Evolutionary conservation across 2,113 vertebrate species (phyloP), one percentile per base, ranked within the genome.

Genomic region (Antigone vipio): DNA sequence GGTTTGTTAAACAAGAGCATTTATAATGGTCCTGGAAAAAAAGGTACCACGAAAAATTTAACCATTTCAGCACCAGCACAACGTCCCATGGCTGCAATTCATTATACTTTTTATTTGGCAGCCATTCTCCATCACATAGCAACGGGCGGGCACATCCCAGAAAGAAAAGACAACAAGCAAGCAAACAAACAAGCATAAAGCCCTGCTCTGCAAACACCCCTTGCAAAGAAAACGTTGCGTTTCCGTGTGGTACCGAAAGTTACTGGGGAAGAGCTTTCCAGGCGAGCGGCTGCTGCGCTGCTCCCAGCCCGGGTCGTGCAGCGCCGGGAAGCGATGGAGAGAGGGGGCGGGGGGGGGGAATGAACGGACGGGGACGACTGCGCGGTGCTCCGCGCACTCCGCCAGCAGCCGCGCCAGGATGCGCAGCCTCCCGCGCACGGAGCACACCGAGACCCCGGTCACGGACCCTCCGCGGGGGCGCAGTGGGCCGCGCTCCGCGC

Each of bases 1-100:
- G 60, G 42, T 81, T 92, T 95, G 80, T 90, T 91, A 92, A 96
- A 94, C 66, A 74, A 60, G 60, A 89, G 59, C 63, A 73, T 88
- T 78, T 88, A 80, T 47, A 94, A 68, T 29, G 35, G 74, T 18
- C 18, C 59, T 77, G 64, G 30, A 69, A 60, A 79, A 73, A 73
- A 30, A 59, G 72, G 27, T 63, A 76, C 45, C 45, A 44, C 12
- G 16, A n/a, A 67, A 71, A 58, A 27, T 18, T 93, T 96, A 96
- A 96, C 93, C 49, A 17, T 67, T 95, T 85, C 91, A 40, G n/a
- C 59, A 59, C 75, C 93, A 42, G 59, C 63, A n/a, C 42, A 29
- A 50, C 4, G 15, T 45, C 26, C 67, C n/a, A 10, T 0, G n/a
- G 29, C n/a, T 50, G 38, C 30, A 73, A 38, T 17, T 85, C 30